phyloP scores from a whole-genome alignment of 2,113 vertebrate species.

The Oophaga pumilio region DNA sequence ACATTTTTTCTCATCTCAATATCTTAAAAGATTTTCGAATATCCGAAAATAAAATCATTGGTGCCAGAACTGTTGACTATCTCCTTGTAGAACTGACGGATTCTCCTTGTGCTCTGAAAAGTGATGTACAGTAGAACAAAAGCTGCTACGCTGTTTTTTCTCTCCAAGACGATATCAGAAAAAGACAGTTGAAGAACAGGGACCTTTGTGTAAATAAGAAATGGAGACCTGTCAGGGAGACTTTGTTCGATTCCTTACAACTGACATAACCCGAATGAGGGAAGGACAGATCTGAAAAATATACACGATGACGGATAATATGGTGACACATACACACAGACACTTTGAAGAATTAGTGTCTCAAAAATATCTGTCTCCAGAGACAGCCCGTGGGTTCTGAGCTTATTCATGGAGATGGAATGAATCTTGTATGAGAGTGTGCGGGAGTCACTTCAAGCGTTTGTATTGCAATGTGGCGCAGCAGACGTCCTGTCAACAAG shows the following conservation, averaged over 20 bases:
- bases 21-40: background rate
- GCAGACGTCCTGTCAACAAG: slow-evolving; percentile 32
- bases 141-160: background rate
- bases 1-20: background rate
- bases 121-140: background rate
- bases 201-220: background rate
- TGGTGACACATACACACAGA: background rate
- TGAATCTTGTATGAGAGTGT: background rate
- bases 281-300: background rate
- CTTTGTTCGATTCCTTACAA: background rate
- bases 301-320: background rate
- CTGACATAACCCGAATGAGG: no score
- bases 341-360: slow-evolving; percentile 7
- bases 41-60: background rate
- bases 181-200: background rate
- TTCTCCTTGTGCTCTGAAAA: background rate
- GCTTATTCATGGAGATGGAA: background rate
- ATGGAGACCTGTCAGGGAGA: background rate
- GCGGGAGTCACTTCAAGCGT: background rate
- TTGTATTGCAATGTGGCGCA: background rate
- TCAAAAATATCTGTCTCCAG: background rate
- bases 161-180: background rate
- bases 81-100: background rate
- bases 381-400: background rate
- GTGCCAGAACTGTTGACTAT: background rate